Conservation (phyloP, 2,797 vertebrate genomes). For the Clarias platycephalus region DNA sequence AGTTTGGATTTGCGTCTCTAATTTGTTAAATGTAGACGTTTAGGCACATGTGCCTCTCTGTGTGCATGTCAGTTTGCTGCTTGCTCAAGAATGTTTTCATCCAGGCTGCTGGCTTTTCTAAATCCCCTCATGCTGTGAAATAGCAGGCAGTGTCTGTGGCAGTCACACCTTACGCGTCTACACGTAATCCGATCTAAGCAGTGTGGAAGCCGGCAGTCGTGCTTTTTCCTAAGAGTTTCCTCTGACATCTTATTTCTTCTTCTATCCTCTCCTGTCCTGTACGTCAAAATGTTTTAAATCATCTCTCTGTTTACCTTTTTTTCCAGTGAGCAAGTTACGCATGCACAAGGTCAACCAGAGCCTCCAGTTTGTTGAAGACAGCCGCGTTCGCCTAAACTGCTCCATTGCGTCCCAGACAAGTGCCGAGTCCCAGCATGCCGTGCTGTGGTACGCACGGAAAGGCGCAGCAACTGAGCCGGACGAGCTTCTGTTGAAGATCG, state of each 20-base stretch:
- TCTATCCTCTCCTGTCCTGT: slow-evolving; percentile 30
- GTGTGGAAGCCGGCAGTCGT: slow-evolving; percentile 46
- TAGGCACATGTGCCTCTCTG: slow-evolving; percentile 22
- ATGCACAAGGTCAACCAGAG: slow-evolving; percentile 90
- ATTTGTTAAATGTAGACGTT: slow-evolving; percentile 11
- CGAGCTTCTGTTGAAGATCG: slow-evolving; percentile 91
- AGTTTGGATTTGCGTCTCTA: slow-evolving; percentile 14
- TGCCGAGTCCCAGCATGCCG: slow-evolving; percentile 86
- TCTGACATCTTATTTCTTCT: slow-evolving; percentile 66
- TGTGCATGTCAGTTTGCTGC: slow-evolving; percentile 21
- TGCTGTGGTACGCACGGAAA: slow-evolving; percentile 91
- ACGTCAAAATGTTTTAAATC: slow-evolving; percentile 19
- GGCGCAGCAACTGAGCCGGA: slow-evolving; percentile 81
- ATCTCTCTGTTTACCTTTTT: slow-evolving; percentile 45
- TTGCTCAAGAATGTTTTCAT: slow-evolving; percentile 38
- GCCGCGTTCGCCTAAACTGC: slow-evolving; percentile 90
- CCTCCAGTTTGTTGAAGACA: slow-evolving; percentile 85
- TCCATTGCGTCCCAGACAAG: slow-evolving; percentile 87
- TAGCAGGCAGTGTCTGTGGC: slow-evolving; percentile 59
- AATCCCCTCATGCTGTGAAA: slow-evolving; percentile 60
- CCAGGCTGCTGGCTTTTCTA: slow-evolving; percentile 57
- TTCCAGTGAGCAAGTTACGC: slow-evolving; percentile 85
- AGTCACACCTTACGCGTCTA: slow-evolving; percentile 73
- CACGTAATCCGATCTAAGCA: slow-evolving; percentile 71
- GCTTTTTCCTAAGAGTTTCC: slow-evolving; percentile 52